Evolutionary conservation across 2,113 vertebrate species (phyloP), one percentile per base, ranked within the genome.

Genomic region (Nymphicus hollandicus): DNA sequence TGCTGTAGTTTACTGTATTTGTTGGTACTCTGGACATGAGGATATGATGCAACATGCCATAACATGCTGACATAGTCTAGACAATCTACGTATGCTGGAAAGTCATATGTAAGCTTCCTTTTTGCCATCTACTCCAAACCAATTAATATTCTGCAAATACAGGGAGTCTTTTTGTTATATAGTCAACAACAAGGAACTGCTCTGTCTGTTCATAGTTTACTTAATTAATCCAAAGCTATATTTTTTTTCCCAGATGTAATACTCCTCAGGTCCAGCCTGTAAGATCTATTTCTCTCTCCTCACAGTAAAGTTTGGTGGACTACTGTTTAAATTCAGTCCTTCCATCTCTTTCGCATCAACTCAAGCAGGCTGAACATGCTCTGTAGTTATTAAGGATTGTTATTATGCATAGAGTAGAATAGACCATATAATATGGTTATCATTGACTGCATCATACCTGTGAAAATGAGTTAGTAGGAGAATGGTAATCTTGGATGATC

Each of bases 81-180:
- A 68, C 18, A 43, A 20, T 2, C 22, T 66, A 5, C 0, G 0
- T n/a, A 12, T 43, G 2, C 6, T 68, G 12, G 39, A 56, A 89
- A 66, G 24, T 1, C 11, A 50, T 31, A 44, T 0, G 0, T 44
- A 56, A 89, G 9, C 33, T 69, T 37, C 22, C 7, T 74, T 70
- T 68, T 64, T 81, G 24, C 7, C 5, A 29, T 43, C 10, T 66
- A 29, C 33, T 46, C 9, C n/a, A 17, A 63, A 79, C 1, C 3
- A 69, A 19, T 58, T 83, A 77, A 4, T 61, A 28, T 66, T 84
- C 50, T n/a, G 80, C 78, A 50, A 46, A 86, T 89, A 49, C 1
- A 73, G 3, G 28, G 44, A 23, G 2, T 25, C 1, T 71, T 73
- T 49, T 44, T 81, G 1, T 74, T 55, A 78, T 71, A 58, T 27